Conservation (phyloP, 2,797 vertebrate genomes). For the Pangasius larnaudii region DNA sequence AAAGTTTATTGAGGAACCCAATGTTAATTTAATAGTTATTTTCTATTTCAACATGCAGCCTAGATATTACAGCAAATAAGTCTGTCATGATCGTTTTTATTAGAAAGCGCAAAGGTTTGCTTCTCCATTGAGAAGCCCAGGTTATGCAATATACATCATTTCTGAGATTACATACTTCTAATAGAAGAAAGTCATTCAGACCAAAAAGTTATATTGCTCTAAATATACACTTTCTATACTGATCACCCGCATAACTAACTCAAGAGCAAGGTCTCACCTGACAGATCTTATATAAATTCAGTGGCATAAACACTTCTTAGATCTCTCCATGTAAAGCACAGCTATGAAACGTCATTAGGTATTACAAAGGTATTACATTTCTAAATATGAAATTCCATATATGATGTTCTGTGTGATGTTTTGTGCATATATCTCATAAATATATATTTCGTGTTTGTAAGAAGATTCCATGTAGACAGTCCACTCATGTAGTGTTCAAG, state of each 20-base stretch:
- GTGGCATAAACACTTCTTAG: background rate
- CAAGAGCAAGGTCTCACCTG: background rate
- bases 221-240: background rate
- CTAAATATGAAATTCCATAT: background rate
- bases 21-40: background rate
- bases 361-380: background rate
- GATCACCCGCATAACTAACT: background rate
- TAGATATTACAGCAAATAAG: background rate
- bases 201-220: background rate
- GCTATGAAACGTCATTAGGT: background rate
- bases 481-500: background rate
- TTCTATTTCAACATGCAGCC: background rate
- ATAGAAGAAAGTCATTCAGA: background rate
- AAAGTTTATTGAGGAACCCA: background rate
- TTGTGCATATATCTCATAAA: background rate
- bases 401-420: background rate
- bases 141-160: background rate
- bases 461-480: background rate
- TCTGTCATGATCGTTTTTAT: background rate
- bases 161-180: background rate
- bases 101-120: background rate
- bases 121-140: background rate
- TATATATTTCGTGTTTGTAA: background rate
- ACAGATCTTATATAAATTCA: background rate
- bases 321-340: background rate